Conservation (phyloP, 1,140 invertebrate genomes). For the Listronotus bonariensis region DNA sequence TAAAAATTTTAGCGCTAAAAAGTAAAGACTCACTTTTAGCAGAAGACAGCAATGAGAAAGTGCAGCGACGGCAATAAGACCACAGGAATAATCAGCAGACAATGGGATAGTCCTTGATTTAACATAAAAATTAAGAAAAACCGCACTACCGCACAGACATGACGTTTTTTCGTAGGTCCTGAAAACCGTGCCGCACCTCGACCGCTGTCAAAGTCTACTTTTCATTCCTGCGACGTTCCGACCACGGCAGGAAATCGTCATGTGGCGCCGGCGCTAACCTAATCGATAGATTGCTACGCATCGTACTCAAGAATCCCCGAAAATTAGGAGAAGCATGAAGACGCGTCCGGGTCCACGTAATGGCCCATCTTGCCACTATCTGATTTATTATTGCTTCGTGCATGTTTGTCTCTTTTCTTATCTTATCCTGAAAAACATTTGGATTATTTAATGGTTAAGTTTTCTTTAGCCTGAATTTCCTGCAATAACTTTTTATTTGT, state of each 20-base stretch:
- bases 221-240: conserved; percentile 14
- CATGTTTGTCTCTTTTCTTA: conserved; percentile 12
- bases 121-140: conserved; percentile 3
- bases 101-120: not conserved
- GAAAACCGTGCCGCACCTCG: conserved; percentile 18
- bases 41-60: no score
- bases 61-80: not conserved
- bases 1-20: no score
- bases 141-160: conserved; percentile 25
- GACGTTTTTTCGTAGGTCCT: conserved; percentile 17
- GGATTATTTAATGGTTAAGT: not conserved
- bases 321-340: conserved; percentile 31
- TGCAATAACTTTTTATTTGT: not conserved
- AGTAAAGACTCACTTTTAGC: no score
- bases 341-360: conserved; percentile 24
- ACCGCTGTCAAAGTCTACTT: conserved; percentile 25
- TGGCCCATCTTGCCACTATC: conserved; percentile 21
- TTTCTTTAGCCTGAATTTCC: not conserved
- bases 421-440: conserved; percentile 11
- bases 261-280: conserved; percentile 32
- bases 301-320: conserved; percentile 41
- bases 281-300: conserved; percentile 43
- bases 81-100: not conserved
- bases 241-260: conserved; percentile 10
- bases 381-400: conserved; percentile 22